Conservation (phyloP, 2,888 invertebrate genomes). For the Heliconius aoede region DNA sequence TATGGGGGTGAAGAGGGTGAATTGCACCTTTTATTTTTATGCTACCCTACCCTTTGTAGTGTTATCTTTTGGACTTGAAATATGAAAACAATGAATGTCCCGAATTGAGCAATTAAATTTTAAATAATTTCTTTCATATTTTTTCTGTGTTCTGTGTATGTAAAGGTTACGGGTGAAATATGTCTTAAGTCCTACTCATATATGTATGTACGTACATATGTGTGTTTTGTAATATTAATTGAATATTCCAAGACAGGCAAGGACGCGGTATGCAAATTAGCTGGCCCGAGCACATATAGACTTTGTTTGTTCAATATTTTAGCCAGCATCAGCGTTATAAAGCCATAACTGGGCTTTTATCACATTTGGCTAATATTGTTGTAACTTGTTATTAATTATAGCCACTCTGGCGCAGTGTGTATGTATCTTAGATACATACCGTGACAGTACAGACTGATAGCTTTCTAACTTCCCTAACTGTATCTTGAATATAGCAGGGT, state of each 20-base stretch:
- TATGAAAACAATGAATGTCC: not conserved
- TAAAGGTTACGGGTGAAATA: no score
- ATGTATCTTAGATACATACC: no score
- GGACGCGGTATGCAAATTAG: conserved; percentile 23
- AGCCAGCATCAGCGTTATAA: conserved; percentile 25
- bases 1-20: conserved; percentile 44
- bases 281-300: conserved; percentile 1
- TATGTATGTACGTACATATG: not conserved
- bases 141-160: no score
- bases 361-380: not conserved
- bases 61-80: conserved; percentile 25
- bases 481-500: no score
- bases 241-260: conserved; percentile 17
- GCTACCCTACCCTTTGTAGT: conserved; percentile 13
- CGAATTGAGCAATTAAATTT: conserved; percentile 6
- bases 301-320: conserved; percentile 30
- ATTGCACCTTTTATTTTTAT: conserved; percentile 26
- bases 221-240: not conserved
- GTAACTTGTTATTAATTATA: conserved; percentile 10
- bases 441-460: no score
- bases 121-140: no score
- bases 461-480: no score
- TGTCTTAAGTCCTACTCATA: not conserved
- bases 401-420: not conserved
- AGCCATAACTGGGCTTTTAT: conserved; percentile 20